A percentile compares a stretch with the other conserved stretches of the same genome.
Evolutionary conservation across 2,113 vertebrate species (phyloP).

Genomic region (Ammodytes marinus): DNA sequence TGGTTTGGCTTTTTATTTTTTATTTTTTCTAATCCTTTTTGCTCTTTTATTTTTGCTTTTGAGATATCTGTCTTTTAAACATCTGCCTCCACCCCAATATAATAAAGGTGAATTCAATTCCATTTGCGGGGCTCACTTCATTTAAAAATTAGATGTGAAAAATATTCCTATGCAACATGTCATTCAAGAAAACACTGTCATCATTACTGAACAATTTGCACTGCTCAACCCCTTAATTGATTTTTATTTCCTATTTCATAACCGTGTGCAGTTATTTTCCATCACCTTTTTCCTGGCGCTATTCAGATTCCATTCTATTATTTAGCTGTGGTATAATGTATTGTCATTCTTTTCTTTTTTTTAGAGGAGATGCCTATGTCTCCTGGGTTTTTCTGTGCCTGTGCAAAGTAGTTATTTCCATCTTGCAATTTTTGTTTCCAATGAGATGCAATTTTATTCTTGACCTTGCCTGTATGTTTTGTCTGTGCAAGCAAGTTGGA

Average conservation of each 20-base stretch:
- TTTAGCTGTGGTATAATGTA: neutral
- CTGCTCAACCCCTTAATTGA: slow-evolving; percentile 2
- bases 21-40: too few species aligned
- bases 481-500: neutral
- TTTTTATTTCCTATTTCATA: slow-evolving; percentile 24
- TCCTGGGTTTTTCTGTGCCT: slow-evolving; percentile 2
- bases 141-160: neutral
- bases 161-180: neutral
- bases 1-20: neutral
- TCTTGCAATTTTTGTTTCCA: slow-evolving; percentile 19
- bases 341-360: slow-evolving; percentile 20
- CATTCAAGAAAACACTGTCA: slow-evolving; percentile 24
- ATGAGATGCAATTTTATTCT: slow-evolving; percentile 15
- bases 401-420: slow-evolving; percentile 29
- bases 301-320: neutral
- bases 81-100: neutral
- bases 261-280: neutral
- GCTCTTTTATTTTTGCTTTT: neutral
- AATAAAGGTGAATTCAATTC: slow-evolving; percentile 36
- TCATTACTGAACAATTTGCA: slow-evolving; percentile 12
- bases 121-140: slow-evolving; percentile 13
- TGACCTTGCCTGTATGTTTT: slow-evolving; percentile 19
- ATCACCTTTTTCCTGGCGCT: neutral
- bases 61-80: slow-evolving; percentile 7
- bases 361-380: neutral